Evolutionary conservation across 2,113 vertebrate genomes (phyloP).

Genomic region (Trogon melanurus): DNA sequence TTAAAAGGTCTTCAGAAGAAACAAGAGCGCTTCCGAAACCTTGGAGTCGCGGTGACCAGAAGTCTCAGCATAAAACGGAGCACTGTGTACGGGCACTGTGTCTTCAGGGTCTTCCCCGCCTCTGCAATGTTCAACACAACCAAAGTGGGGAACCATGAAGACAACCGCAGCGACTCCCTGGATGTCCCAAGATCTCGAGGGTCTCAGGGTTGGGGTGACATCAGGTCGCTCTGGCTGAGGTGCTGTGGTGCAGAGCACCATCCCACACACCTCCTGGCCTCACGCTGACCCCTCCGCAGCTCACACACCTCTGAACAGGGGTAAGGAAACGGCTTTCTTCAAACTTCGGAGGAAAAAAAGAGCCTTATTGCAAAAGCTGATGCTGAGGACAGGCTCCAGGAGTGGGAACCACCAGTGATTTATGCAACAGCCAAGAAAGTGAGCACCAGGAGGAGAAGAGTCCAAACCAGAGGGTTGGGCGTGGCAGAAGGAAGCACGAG

Average conservation of each 20-base stretch:
- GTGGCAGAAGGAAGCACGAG: neutral
- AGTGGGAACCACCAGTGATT: neutral
- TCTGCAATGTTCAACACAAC: fast-evolving
- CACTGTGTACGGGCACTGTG: neutral
- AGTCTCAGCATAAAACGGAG: neutral
- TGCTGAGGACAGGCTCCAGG: neutral
- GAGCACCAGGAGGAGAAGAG: neutral
- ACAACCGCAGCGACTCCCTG: neutral
- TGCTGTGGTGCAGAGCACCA: neutral
- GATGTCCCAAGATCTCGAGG: neutral
- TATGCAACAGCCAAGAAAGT: neutral
- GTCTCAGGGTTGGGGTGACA: neutral
- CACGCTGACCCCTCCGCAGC: neutral
- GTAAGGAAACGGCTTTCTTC: neutral
- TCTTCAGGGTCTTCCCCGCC: neutral
- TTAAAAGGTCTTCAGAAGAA: neutral
- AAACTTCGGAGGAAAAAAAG: neutral
- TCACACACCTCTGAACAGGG: neutral
- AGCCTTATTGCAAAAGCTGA: neutral
- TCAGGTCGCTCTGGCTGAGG: neutral
- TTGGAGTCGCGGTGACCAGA: neutral
- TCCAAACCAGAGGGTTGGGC: neutral
- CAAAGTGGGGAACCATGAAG: neutral
- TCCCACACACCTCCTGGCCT: neutral
- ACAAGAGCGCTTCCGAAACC: neutral